A percentile compares a stretch with the other conserved stretches of the same genome.
phyloP scores from a whole-genome alignment of 2,113 vertebrate genomes.

The Catharus minimus region DNA sequence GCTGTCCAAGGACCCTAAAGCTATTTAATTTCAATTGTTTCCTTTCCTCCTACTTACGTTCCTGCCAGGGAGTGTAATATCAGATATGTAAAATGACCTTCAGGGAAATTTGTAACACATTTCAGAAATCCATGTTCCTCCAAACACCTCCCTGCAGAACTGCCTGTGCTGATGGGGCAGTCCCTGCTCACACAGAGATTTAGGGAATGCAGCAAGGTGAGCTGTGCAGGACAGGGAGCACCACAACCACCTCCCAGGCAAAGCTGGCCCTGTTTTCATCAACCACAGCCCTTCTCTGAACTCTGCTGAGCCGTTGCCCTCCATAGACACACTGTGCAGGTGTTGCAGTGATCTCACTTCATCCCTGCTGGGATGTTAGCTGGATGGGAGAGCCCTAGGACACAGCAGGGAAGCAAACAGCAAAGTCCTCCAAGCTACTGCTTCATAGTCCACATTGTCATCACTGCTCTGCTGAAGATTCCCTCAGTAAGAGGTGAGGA shows the following conservation, averaged over 20 bases:
- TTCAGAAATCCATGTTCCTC: not conserved
- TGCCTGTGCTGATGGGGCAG: not conserved
- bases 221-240: not conserved
- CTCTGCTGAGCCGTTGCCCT: not conserved
- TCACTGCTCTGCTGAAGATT: not conserved
- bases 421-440: not conserved
- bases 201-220: not conserved
- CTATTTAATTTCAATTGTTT: constrained; percentile 22
- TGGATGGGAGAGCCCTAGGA: not conserved
- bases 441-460: not conserved
- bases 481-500: not conserved
- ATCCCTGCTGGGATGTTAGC: not conserved
- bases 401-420: not conserved
- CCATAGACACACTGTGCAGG: not conserved
- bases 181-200: not conserved
- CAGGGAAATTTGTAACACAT: not conserved
- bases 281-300: not conserved
- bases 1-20: not conserved
- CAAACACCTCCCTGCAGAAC: not conserved
- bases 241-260: not conserved
- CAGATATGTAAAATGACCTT: not conserved
- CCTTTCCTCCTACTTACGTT: constrained; percentile 10
- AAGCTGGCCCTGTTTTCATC: not conserved
- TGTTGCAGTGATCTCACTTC: not conserved
- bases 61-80: not conserved